Evolutionary conservation across 1,140 invertebrate genomes (phyloP).

Genomic region (Plectrocnemia conspersa): DNA sequence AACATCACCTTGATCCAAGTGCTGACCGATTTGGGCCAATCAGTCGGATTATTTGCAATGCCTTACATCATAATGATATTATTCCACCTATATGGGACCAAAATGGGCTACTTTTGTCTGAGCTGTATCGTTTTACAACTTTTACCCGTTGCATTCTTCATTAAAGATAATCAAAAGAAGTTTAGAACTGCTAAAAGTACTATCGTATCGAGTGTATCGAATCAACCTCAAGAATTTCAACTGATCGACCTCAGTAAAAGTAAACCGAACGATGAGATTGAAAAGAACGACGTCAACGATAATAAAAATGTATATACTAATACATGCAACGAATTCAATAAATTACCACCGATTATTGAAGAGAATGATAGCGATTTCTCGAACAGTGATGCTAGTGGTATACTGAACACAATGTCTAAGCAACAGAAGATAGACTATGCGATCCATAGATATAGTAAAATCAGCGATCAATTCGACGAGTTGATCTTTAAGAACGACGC

Average conservation of each 20-base stretch:
- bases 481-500: slow-evolving; percentile 43
- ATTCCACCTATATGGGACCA: slow-evolving; percentile 44
- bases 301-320: too few relatives aligned
- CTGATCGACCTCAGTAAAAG: slow-evolving; percentile 44
- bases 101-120: slow-evolving; percentile 41
- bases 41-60: slow-evolving; percentile 43
- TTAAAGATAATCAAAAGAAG: slow-evolving; percentile 45
- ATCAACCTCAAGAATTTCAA: slow-evolving; percentile 42
- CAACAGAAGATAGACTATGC: slow-evolving; percentile 41
- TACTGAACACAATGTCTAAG: slow-evolving; percentile 35
- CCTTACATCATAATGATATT: slow-evolving; percentile 45
- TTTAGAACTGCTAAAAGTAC: too few relatives aligned
- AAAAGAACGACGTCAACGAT: slow-evolving; percentile 31
- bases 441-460: slow-evolving; percentile 48
- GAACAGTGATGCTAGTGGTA: slow-evolving; percentile 40
- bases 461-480: slow-evolving; percentile 49
- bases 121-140: slow-evolving; percentile 45
- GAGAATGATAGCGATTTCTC: slow-evolving; percentile 47
- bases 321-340: too few relatives aligned
- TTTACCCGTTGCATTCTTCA: slow-evolving; percentile 41
- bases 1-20: slow-evolving; percentile 41
- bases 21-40: slow-evolving; percentile 43
- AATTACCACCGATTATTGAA: slow-evolving; percentile 50
- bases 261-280: too few relatives aligned
- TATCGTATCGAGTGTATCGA: too few relatives aligned